Percentiles rank a stretch among this genome's conserved stretches.
Conservation (phyloP, 2,797 vertebrate species). For the Acanthurus leucopareius region DNA sequence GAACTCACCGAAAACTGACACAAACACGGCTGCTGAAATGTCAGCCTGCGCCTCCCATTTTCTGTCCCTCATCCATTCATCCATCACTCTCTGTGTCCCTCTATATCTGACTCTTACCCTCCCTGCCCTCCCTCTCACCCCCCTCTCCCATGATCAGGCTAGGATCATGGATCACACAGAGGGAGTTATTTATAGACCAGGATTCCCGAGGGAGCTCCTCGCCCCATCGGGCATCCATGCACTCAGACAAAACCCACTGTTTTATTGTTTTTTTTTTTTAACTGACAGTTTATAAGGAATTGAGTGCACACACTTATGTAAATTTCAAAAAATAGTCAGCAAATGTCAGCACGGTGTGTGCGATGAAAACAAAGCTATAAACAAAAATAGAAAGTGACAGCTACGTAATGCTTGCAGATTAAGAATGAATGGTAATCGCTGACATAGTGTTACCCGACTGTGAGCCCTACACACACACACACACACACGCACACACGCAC, state of each 20-base stretch:
- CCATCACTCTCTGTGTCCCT: conserved; percentile 40
- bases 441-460: conserved; percentile 28
- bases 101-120: conserved; percentile 18
- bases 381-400: conserved; percentile 12
- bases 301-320: conserved; percentile 1
- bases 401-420: conserved; percentile 6
- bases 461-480: background rate
- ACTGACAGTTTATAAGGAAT: conserved; percentile 22
- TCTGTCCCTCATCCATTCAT: conserved; percentile 40
- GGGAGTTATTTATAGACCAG: conserved; percentile 76
- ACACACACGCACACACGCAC: background rate
- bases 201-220: conserved; percentile 68
- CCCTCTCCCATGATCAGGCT: conserved; percentile 36
- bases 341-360: conserved; percentile 17
- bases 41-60: conserved; percentile 20
- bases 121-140: conserved; percentile 13
- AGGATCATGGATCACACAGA: conserved; percentile 71
- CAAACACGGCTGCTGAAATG: conserved; percentile 39
- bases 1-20: conserved; percentile 17
- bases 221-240: conserved; percentile 59
- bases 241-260: conserved; percentile 44
- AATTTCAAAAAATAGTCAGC: conserved; percentile 12
- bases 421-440: conserved; percentile 43
- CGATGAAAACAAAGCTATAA: conserved; percentile 2
- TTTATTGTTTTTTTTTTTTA: conserved; percentile 47